A percentile compares a stretch with the other conserved stretches of the same genome.
Evolutionary conservation across 1,140 invertebrate genomes (phyloP).

Genomic region (Drosophila bifasciata): DNA sequence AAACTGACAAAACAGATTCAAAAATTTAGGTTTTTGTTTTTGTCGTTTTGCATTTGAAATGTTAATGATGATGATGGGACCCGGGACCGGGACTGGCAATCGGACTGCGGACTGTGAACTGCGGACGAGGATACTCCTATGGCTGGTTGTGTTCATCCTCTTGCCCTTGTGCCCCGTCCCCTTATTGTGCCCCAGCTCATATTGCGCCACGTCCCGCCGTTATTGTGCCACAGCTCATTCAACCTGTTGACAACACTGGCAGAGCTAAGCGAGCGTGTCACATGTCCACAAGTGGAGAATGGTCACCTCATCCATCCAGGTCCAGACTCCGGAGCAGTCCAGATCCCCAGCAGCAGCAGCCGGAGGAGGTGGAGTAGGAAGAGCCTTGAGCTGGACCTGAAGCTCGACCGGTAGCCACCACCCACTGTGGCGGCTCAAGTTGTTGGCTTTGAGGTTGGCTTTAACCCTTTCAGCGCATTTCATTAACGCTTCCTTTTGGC

Average conservation of each 20-base stretch:
- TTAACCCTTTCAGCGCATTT: slow-evolving; percentile 76
- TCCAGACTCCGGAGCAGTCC: no score
- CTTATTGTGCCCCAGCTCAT: background rate
- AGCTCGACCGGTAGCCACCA: slow-evolving; percentile 1
- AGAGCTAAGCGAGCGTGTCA: slow-evolving; percentile 58
- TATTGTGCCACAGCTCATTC: slow-evolving; percentile 13
- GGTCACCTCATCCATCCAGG: slow-evolving; percentile 4
- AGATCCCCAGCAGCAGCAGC: no score
- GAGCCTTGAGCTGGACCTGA: background rate
- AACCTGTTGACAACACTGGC: slow-evolving; percentile 64
- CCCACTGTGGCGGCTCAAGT: slow-evolving; percentile 2
- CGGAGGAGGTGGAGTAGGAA: no score
- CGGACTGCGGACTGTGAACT: slow-evolving; percentile 16
- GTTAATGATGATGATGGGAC: slow-evolving; percentile 50
- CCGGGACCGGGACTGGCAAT: slow-evolving; percentile 3
- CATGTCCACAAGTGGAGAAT: slow-evolving; percentile 41
- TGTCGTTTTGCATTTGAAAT: slow-evolving; percentile 51
- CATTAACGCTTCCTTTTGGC: slow-evolving; percentile 54
- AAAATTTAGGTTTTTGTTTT: slow-evolving; percentile 5
- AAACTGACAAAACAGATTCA: slow-evolving; percentile 21
- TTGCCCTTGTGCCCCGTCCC: no score
- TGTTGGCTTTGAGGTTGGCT: slow-evolving; percentile 43
- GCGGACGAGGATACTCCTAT: background rate
- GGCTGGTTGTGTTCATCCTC: background rate
- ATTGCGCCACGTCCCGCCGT: no score